Percentiles rank a stretch among this genome's conserved stretches.
These are phyloP conservation scores for Stichopus chloronotus DNA, from an alignment of 35 echinoderm and acorn worm species.

Conservation along the genomic window DNA sequence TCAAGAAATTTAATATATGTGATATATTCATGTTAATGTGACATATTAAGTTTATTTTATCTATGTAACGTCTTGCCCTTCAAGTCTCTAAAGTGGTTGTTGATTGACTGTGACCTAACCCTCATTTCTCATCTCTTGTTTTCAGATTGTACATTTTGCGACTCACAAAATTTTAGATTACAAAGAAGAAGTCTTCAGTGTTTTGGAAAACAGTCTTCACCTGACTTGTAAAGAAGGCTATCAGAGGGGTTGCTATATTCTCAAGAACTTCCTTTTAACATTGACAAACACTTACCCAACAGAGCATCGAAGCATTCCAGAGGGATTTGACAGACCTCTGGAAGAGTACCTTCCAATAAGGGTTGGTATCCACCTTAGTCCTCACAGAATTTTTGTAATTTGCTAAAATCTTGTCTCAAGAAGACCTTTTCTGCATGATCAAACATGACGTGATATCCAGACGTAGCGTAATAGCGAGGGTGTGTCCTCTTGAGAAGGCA, in stretches of 20 bases:
- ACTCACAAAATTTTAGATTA: conserved; percentile 76
- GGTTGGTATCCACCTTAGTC: conserved; percentile 21
- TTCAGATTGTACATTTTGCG: conserved; percentile 73
- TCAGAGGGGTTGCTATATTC: conserved; percentile 69
- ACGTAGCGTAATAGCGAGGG: background rate
- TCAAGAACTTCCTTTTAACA: conserved; percentile 75
- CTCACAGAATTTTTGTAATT: no score
- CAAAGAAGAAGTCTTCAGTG: conserved; percentile 69
- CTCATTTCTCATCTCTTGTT: background rate
- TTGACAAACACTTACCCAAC: conserved; percentile 69
- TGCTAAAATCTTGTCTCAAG: no score
- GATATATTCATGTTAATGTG: no score
- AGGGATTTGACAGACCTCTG: conserved; percentile 78
- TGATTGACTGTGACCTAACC: no score
- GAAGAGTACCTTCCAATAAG: conserved; percentile 95
- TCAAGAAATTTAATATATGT: no score
- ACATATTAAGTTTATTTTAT: no score
- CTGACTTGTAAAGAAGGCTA: conserved; percentile 90
- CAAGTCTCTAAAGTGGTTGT: no score
- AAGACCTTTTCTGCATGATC: no score
- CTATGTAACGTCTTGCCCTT: no score
- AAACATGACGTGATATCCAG: background rate
- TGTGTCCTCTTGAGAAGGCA: no score
- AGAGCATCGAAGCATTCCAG: conserved; percentile 87
- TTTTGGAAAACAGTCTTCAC: conserved; percentile 84